A percentile compares a stretch with the other conserved stretches of the same genome.
Evolutionary conservation across 2,888 invertebrate species (phyloP).

Genomic region (Cephus pygmeus): DNA sequence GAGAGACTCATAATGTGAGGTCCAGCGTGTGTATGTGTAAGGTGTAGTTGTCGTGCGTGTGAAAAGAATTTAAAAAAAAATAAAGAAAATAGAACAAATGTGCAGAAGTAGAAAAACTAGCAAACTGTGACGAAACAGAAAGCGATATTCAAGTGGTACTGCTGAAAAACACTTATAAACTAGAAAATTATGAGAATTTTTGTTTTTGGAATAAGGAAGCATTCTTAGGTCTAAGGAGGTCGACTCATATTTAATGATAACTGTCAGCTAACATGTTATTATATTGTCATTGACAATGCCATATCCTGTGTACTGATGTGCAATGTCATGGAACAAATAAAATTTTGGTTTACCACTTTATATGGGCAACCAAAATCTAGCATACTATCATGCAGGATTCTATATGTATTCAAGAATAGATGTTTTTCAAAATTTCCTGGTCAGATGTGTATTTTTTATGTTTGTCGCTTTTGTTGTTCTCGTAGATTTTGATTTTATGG

Average conservation of each 20-base stretch:
- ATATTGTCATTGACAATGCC: neutral
- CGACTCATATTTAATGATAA: neutral
- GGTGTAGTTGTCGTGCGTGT: neutral
- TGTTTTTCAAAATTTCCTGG: neutral
- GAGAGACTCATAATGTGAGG: neutral
- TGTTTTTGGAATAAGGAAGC: neutral
- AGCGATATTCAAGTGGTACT: slow-evolving; percentile 41
- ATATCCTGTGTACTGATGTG: neutral
- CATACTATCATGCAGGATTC: neutral
- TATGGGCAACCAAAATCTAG: neutral
- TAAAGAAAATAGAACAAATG: slow-evolving; percentile 22
- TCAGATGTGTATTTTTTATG: neutral
- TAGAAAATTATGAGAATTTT: slow-evolving; percentile 33
- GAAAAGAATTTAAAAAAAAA: neutral
- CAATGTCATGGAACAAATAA: neutral
- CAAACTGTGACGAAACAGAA: slow-evolving; percentile 51
- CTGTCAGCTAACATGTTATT: too few species aligned
- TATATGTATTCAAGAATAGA: neutral
- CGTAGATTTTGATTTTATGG: neutral
- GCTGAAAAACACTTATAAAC: slow-evolving; percentile 21
- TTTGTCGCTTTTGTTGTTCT: neutral
- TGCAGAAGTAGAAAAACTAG: slow-evolving; percentile 35
- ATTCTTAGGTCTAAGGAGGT: neutral
- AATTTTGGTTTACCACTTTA: neutral
- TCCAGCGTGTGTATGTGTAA: neutral